Evolutionary conservation across 2,113 vertebrate genomes (phyloP), one percentile per base, ranked within the genome.

Genomic region (Progne subis): DNA sequence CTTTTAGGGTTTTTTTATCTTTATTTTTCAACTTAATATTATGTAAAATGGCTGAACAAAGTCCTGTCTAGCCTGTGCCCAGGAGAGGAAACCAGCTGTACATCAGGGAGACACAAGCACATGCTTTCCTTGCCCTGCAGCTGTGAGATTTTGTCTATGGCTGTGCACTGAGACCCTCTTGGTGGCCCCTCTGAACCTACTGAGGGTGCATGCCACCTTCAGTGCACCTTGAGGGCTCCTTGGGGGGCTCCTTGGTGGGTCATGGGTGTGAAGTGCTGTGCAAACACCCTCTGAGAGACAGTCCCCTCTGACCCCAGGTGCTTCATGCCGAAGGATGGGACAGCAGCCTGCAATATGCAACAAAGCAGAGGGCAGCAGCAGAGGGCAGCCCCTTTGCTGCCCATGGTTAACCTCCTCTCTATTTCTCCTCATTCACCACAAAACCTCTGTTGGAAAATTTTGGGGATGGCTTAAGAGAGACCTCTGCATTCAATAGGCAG

Each of bases 131-230:
- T 3, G 3, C 23, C 49, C 49, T 0, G 0, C 61, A 71, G 46
- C 61, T 60, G 19, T 0, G 0, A 50, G 50, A 53, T 14, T 61
- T 84, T 12, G 9, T 50, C 0, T 0, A 6, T 0, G 6, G 16
- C 37, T 68, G 16, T 60, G n/a, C 5, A 4, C 23, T 55, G 65
- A 52, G 17, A 6, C 6, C 9, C 9, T 29, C 29, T 46, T 24
- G 52, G 44, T 32, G 37, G 50, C 41, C 44, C 44, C 57, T 28
- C 53, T 83, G 44, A 69, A 52, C 57, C 20, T 24, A 2, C 18
- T 46, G 31, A 29, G 50, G 43, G 8, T 60, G 24, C 15, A 2
- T n/a, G 19, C 31, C 44, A 43, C 20, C 34, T 28, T 68, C 2
- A 0, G 52, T 71, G 25, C 5, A 1, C 24, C 44, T 43, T 46